A percentile compares a stretch with the other conserved stretches of the same genome.
Conservation (phyloP, 2,888 invertebrate species). For the Idaea straminata region DNA sequence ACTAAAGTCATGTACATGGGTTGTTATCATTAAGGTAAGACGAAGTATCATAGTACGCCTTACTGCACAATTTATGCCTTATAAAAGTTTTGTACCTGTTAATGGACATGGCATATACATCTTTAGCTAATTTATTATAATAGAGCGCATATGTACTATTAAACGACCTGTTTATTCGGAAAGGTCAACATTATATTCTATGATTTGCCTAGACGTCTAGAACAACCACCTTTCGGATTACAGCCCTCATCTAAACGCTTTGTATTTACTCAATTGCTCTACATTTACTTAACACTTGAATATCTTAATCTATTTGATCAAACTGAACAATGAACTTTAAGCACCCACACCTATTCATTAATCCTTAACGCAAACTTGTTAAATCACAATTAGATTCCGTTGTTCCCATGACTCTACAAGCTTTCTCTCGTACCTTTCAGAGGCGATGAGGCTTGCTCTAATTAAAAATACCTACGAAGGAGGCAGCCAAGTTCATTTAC, state of each 20-base stretch:
- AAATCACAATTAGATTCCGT: background rate
- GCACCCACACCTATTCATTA: background rate
- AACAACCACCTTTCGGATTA: too few species aligned
- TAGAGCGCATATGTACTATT: too few species aligned
- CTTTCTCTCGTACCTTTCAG: constrained; percentile 31
- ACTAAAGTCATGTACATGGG: too few species aligned
- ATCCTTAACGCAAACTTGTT: background rate
- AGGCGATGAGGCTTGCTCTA: constrained; percentile 44
- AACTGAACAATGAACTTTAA: background rate
- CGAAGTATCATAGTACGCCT: too few species aligned
- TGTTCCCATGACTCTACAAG: background rate
- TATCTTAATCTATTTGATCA: background rate
- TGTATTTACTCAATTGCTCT: background rate
- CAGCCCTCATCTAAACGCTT: background rate
- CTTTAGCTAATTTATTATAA: too few species aligned
- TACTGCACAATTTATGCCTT: too few species aligned
- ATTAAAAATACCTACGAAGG: constrained; percentile 65
- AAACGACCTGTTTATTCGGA: too few species aligned
- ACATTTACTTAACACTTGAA: background rate
- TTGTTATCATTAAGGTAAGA: too few species aligned
- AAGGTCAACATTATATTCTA: too few species aligned
- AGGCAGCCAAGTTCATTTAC: constrained; percentile 55
- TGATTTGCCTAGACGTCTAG: too few species aligned
- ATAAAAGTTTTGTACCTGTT: too few species aligned
- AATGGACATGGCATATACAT: too few species aligned